Conservation (phyloP, 2,797 vertebrate genomes). For the Chromobotia macracanthus region DNA sequence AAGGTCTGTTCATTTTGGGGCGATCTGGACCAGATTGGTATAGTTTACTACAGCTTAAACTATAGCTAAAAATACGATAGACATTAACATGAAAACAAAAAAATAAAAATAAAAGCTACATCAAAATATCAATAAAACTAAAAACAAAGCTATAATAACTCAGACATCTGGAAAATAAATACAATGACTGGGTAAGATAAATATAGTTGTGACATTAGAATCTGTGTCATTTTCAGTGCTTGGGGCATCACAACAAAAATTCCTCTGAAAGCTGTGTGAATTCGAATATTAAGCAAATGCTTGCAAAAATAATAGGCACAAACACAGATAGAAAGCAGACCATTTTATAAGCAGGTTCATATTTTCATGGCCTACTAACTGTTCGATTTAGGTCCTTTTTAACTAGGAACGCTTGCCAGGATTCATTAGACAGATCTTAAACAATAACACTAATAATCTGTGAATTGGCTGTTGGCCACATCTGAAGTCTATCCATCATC, state of each 20-base stretch:
- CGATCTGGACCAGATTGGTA: no score
- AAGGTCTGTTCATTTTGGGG: no score
- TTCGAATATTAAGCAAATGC: constrained; percentile 17
- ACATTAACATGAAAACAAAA: no score
- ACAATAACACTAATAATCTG: constrained; percentile 26
- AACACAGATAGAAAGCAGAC: constrained; percentile 11
- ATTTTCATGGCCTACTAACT: constrained; percentile 25
- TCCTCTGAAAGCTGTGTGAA: constrained; percentile 18
- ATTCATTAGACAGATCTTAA: constrained; percentile 17
- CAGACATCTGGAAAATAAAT: background rate
- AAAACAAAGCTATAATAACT: no score
- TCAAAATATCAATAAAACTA: no score
- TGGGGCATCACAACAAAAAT: background rate
- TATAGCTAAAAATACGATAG: no score
- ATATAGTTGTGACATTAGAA: background rate
- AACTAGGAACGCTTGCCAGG: constrained; percentile 16
- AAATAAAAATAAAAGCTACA: no score
- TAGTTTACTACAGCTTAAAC: no score
- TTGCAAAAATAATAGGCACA: background rate
- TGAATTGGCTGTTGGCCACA: constrained; percentile 26
- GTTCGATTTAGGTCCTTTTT: constrained; percentile 9
- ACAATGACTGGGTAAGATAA: background rate
- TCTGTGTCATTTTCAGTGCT: constrained; percentile 7
- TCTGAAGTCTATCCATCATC: constrained; percentile 41
- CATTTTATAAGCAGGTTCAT: constrained; percentile 22